Conservation (phyloP, 2,888 invertebrate genomes). For the Noctua janthina region DNA sequence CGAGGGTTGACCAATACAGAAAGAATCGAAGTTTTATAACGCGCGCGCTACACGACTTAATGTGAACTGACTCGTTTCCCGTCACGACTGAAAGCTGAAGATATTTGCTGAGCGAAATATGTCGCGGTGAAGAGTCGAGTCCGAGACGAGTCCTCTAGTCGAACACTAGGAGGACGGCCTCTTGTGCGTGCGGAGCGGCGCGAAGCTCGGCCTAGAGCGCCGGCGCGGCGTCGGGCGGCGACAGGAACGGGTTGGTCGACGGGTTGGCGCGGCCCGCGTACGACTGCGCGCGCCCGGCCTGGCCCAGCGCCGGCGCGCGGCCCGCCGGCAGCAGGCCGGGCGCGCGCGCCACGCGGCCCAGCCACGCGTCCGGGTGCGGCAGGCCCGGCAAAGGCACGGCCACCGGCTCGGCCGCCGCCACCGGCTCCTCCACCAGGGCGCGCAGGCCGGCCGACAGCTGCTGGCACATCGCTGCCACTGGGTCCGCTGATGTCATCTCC, state of each 20-base stretch:
- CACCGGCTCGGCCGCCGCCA: slow-evolving; percentile 77
- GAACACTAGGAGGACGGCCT: slow-evolving; percentile 41
- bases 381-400: slow-evolving; percentile 79
- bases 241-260: slow-evolving; percentile 72
- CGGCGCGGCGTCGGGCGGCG: slow-evolving; percentile 57
- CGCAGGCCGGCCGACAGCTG: slow-evolving; percentile 94
- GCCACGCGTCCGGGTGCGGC: slow-evolving; percentile 96
- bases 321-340: slow-evolving; percentile 83
- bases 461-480: slow-evolving; percentile 95
- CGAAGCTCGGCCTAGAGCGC: slow-evolving; percentile 56
- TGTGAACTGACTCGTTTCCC: slow-evolving; percentile 5
- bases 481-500: slow-evolving; percentile 76
- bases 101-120: slow-evolving; percentile 18
- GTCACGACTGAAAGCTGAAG: slow-evolving; percentile 19
- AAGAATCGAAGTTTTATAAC: slow-evolving; percentile 37
- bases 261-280: slow-evolving; percentile 74
- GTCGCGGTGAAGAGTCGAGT: slow-evolving; percentile 20
- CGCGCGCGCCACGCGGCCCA: slow-evolving; percentile 92
- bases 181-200: slow-evolving; percentile 44
- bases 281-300: slow-evolving; percentile 78
- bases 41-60: slow-evolving; percentile 44
- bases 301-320: slow-evolving; percentile 87
- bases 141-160: slow-evolving; percentile 31
- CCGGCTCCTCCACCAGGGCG: slow-evolving; percentile 91
- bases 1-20: slow-evolving; percentile 12